Base-by-base conservation (phyloP, 2,888 invertebrate genomes). In the Microctonus brassicae region DNA sequence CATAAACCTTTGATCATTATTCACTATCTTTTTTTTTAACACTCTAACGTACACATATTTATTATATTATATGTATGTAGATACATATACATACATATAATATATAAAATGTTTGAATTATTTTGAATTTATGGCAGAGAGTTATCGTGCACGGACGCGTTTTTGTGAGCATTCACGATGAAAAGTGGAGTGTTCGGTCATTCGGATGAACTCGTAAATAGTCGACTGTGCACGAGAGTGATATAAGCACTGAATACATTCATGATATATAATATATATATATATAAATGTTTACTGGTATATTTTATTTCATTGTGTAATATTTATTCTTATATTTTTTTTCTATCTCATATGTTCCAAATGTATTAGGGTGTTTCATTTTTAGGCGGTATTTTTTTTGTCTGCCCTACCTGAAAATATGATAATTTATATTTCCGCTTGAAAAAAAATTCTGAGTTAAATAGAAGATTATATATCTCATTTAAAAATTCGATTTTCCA, bases 161-260 rank as follows among this genome's bases (percentile, higher is more conserved):
- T 24, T 20, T 9, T 64, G 26, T 26, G 33, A 42, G 33, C 33
- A 33, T 29, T 29, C 52, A 62, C 24, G 24, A 33, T 52, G 39
- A 64, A 20, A 64, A 64, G 63, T 52, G 29, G 47, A 47, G 47
- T 64, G 63, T 52, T 62, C 24, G 63, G 26, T 64, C 63, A 64
- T 52, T 29, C 52, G 63, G 26, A 64, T 64, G 42, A 52, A 52
- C 63, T 64, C 63, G 52, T 64, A 58, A 29, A 62, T 62, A 64
- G 47, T 20, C 24, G 29, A 47, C 52, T 64, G 63, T 52, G 24
- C 33, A 64, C 52, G 63, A 52, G 52, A 52, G 52, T 64, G 47
- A 64, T 33, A 52, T 64, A 64, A 52, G 52, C 33, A 17, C 17
- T 5, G 24, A 36, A 42, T n/a, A n/a, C n/a, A n/a, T n/a, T n/a